Conservation (phyloP, 2,888 invertebrate genomes). For the Odontomyia ornata region DNA sequence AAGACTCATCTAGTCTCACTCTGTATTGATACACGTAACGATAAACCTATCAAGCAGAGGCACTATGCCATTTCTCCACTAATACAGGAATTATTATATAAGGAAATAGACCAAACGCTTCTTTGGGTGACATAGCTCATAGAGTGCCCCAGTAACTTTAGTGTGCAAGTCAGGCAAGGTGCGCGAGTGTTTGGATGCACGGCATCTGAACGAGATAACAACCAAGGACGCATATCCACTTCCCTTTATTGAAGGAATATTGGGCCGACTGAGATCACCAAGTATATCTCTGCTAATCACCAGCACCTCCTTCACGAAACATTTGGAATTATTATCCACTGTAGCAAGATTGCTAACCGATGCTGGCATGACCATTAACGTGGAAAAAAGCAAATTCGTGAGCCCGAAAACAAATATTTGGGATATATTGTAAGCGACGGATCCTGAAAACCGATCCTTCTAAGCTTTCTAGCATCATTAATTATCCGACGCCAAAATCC, state of each 20-base stretch:
- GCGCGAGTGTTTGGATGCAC: constrained; percentile 23
- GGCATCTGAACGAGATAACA: constrained; percentile 15
- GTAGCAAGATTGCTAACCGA: background rate
- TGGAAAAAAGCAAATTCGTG: constrained; percentile 35
- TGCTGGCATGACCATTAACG: constrained; percentile 30
- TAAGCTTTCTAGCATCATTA: background rate
- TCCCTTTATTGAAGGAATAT: constrained; percentile 42
- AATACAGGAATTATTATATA: constrained; percentile 3
- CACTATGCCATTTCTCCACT: constrained; percentile 28
- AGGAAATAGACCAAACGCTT: constrained; percentile 55
- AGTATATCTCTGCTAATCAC: constrained; percentile 5
- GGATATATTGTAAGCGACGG: too few species aligned
- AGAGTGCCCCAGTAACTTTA: constrained; percentile 52
- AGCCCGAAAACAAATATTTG: too few species aligned
- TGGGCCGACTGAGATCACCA: constrained; percentile 53
- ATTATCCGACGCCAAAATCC: constrained; percentile 50
- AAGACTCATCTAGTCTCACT: background rate
- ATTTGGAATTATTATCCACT: background rate
- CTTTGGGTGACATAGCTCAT: constrained; percentile 50
- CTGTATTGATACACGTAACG: constrained; percentile 1
- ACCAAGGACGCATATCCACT: constrained; percentile 33
- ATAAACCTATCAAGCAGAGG: constrained; percentile 12
- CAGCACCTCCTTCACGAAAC: constrained; percentile 4
- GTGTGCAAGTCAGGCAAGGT: constrained; percentile 28
- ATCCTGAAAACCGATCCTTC: too few species aligned